Evolutionary conservation across 2,888 invertebrate species (phyloP).

Genomic region (Drosophila pegasa): DNA sequence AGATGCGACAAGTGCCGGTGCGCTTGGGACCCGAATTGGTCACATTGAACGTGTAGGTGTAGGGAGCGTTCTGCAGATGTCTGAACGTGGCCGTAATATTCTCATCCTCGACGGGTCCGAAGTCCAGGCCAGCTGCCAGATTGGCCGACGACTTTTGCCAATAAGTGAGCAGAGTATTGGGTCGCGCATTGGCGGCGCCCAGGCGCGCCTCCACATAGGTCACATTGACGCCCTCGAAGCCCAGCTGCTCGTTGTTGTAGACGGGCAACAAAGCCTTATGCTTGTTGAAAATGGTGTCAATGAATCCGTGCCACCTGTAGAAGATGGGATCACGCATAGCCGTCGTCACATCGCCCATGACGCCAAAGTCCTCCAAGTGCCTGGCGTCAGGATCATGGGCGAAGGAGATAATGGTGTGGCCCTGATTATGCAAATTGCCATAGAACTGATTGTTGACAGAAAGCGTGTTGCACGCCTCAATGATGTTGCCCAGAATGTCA

Average conservation of each 20-base stretch:
- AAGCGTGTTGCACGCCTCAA: slow-evolving; percentile 89
- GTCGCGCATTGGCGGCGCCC: slow-evolving; percentile 57
- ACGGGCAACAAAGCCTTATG: slow-evolving; percentile 88
- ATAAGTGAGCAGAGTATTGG: slow-evolving; percentile 89
- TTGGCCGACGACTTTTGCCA: slow-evolving; percentile 94
- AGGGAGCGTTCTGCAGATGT: slow-evolving; percentile 91
- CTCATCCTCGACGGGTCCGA: slow-evolving; percentile 87
- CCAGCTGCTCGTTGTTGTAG: slow-evolving; percentile 85
- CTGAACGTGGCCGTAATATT: slow-evolving; percentile 90
- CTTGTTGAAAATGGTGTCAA: slow-evolving; percentile 90
- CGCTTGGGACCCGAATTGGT: slow-evolving; percentile 86
- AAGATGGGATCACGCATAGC: slow-evolving; percentile 95
- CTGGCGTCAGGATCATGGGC: slow-evolving; percentile 92
- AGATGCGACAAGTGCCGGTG: slow-evolving; percentile 88
- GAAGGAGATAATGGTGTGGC: slow-evolving; percentile 91
- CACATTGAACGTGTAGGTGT: slow-evolving; percentile 88
- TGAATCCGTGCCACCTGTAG: slow-evolving; percentile 93
- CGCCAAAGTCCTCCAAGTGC: slow-evolving; percentile 89
- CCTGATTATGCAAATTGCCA: slow-evolving; percentile 93
- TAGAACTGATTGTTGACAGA: slow-evolving; percentile 89
- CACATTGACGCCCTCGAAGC: slow-evolving; percentile 66
- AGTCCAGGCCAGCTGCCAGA: slow-evolving; percentile 92
- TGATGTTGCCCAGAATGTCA: slow-evolving; percentile 91
- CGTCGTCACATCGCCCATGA: slow-evolving; percentile 93
- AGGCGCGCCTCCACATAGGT: slow-evolving; percentile 68